Base-by-base conservation (phyloP, 2,113 vertebrate genomes). In the Monarcha castaneiventris region DNA sequence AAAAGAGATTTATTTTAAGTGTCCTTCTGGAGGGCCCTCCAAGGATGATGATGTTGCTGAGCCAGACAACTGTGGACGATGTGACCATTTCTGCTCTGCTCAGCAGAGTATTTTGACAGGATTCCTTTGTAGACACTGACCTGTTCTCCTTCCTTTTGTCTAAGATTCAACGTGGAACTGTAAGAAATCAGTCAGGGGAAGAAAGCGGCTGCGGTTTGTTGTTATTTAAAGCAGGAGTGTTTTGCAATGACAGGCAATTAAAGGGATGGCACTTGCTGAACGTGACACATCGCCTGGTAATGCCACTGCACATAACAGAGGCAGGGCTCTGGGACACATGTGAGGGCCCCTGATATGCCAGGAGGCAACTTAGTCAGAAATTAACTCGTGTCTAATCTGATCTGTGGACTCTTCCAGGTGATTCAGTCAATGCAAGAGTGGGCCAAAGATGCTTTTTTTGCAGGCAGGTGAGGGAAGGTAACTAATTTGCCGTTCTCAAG, bases 341-440 rank as follows among this genome's bases (percentile, higher is more conserved):
- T 13, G 81, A 66, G 68, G 52, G 64, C 61, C 88, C 74, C 66
- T 91, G 87, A 73, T 63, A 19, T 69, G 87, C 90, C 93, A 87
- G 39, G 72, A 89, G 91, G 90, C 79, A 92, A 59, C 37, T 81
- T 49, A 91, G 63, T 16, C 72, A 61, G 49, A 71, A 97, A 97
- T 97, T 95, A 97, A 96, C 84, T 97, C 49, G 49, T 90, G 81
- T 75, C 89, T 95, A 33, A 92, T 93, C 84, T 84, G 41, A 94
- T 90, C 90, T 67, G 27, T 35, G 37, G 29, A 35, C 41, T 86
- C 29, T 44, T 87, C 41, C 79, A 93, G 89, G 69, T 96, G 77
- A 94, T 67, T 77, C 87, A 71, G 61, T 4, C 29, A 43, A 46
- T 32, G 79, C 14, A 59, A 39, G 56, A 22, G 35, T 29, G 79